phyloP scores from a whole-genome alignment of 2,888 invertebrate species.

The Nephrotoma appendiculata region DNA sequence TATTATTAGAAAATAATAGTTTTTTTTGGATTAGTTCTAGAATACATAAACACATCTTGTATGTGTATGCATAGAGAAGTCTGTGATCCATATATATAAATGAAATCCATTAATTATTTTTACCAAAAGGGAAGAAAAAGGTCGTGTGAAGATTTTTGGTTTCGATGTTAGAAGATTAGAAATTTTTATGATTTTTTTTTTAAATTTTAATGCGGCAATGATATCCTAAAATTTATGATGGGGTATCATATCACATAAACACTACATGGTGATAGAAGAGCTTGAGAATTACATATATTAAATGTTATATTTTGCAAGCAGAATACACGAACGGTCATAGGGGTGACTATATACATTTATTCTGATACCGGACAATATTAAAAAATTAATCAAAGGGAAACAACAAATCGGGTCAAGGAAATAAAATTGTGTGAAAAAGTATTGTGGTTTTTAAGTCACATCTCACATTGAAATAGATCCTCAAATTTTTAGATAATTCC shows the following conservation, averaged over 20 bases:
- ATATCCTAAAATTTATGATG: not conserved
- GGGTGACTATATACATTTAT: not conserved
- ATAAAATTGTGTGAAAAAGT: not conserved
- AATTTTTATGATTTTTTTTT: not conserved
- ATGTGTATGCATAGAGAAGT: not conserved
- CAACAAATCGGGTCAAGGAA: not conserved
- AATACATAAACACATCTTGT: not conserved
- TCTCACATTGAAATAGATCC: not conserved
- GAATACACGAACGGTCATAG: not conserved
- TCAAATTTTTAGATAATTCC: not conserved
- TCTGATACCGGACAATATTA: not conserved
- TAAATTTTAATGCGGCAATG: not conserved
- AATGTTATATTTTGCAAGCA: not conserved
- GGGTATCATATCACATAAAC: not conserved
- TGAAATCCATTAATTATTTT: not conserved
- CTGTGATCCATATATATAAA: not conserved
- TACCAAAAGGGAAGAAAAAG: conserved; percentile 1
- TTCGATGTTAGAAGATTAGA: not conserved
- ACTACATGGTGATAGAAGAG: not conserved
- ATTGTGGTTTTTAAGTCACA: not conserved
- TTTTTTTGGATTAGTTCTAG: not conserved
- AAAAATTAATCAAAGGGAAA: not conserved
- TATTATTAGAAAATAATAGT: not conserved
- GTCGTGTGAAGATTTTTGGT: conserved; percentile 2
- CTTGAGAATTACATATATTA: not conserved